Base-by-base conservation (phyloP, 2,888 invertebrate genomes). In the Archips crataeganus region DNA sequence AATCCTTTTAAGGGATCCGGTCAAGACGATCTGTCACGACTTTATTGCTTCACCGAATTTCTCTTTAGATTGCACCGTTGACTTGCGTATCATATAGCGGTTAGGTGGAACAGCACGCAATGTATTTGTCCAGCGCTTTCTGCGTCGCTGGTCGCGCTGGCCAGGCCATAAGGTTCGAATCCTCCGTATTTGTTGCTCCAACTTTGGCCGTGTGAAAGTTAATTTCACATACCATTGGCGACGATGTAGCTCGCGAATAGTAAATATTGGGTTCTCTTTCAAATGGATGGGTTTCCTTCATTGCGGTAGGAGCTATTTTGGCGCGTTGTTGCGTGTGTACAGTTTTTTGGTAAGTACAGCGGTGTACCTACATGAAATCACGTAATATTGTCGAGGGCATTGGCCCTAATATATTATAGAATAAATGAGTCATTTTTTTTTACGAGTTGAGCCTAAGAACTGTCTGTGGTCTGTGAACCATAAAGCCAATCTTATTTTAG, bases 171-270 rank as follows among this genome's bases (percentile, higher is more conserved):
- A 75, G 74, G 72, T 63, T 64, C 74, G 70, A 77, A 79, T 76
- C 75, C 71, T 60, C 67, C 67, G 36, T 70, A 66, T 74, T 76
- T 76, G 62, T 64, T 69, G 66, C 49, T 66, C 67, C 65, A 75
- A 74, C 74, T 72, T 71, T 57, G 39, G 34, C 51, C 51, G 51
- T n/a, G 65, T 49, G 70, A 51, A 54, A 77, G 72, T 76, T 75
- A 77, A 75, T 76, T 78, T 75, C 71, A 77, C 74, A 75, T 75
- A 62, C 71, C 62, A 67, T 71, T 72, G 66, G 34, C 75, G 62
- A 57, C 70, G 65, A 54, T 62, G 45, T 67, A 15, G n/a, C 45
- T 10, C 10, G n/a, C 34, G 62, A 72, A 67, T 72, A 51, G 67
- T 72, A 72, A 72, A 72, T 72, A 62, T 67, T 54, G 49, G 59